Base-by-base conservation (phyloP, 2,113 vertebrate genomes). In the Microtus pennsylvanicus region DNA sequence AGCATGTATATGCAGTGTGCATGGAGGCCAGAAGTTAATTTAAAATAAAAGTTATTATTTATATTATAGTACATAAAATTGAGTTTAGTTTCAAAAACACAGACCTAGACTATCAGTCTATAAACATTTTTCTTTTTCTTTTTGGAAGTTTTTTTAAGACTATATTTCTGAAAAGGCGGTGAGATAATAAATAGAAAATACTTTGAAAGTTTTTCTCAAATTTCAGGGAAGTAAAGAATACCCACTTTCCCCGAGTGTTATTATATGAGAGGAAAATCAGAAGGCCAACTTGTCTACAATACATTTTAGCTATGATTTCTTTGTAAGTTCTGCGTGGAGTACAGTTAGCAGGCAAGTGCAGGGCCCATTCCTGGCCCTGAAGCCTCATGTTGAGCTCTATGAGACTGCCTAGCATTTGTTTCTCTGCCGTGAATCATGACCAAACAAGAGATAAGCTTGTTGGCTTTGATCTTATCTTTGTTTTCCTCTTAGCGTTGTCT, bases 391-490 rank as follows among this genome's bases (percentile, higher is more conserved):
- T 47, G 1, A 13, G 11, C 47, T 74, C 52, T 26, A 8, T 8
- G 35, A 50, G 17, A 28, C 85, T 38, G 52, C 30, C 13, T 50
- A 78, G 35, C 63, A 4, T 80, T 61, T 21, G 22, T 52, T 90
- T n/a, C 67, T 82, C 14, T 80, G 21, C 7, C 76, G 28, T 61
- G 67, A 3, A 82, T 82, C 63, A 45, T 21, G 52, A 82, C 30
- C 93, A 87, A 86, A 30, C 22, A 19, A 50, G 92, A 50, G n/a
- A 24, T 76, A 76, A 63, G 16, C 89, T 97, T 72, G 47, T 86
- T 96, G 76, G 83, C 78, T 7, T 87, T 72, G 13, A 4, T 88
- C 76, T 95, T 93, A 74, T 65, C 78, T 95, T 95, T 95, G 52
- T 69, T 90, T 93, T 58, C 30, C 50, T 42, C 76, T 85, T 61